Evolutionary conservation across 2,797 vertebrate genomes (phyloP), one percentile per base, ranked within the genome.

Genomic region (Pyrocephalus nanus): DNA sequence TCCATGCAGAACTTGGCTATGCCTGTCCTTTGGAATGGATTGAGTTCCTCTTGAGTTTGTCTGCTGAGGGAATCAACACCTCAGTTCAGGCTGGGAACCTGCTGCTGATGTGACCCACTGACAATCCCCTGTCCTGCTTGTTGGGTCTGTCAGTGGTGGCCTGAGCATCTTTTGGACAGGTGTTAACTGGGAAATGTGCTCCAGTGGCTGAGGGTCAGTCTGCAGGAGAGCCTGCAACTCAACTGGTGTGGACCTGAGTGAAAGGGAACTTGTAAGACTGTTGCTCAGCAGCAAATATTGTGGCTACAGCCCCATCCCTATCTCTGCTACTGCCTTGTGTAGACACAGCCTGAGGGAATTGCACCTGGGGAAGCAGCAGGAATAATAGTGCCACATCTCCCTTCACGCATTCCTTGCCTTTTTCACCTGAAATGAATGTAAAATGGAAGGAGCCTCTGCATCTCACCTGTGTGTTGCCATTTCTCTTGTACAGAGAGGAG

Each of bases 241-340:
- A 1, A 8, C 7, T 5, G 0, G 0, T 2, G 62, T 29, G 30
- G 45, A 8, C 1, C 13, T 15, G 40, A 7, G 11, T 9, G 34
- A 29, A 7, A 30, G 42, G 17, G 21, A 1, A 30, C 38, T 53
- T 20, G 48, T 11, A 17, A 9, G 75, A 19, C 18, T 3, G 0
- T 3, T 0, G 36, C 50, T 55, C 50, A 27, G 61, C 55, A 54
- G 53, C 34, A 40, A 12, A 36, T 38, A 0, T 15, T 51, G 20
- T 13, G 2, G 47, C n/a, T 75, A 27, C 38, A 60, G 26, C 40
- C 64, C 38, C n/a, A 1, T 38, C 62, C 29, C 36, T 58, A 15
- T 23, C n/a, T 76, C 32, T 11, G 8, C 75, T n/a, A 0, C 76
- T 83, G 64, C 40, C 40, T 5, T 3, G 38, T 22, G 36, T 30